These are phyloP conservation scores for Butorides virescens DNA, from an alignment of 2,113 vertebrate species.

Conservation along the genomic window DNA sequence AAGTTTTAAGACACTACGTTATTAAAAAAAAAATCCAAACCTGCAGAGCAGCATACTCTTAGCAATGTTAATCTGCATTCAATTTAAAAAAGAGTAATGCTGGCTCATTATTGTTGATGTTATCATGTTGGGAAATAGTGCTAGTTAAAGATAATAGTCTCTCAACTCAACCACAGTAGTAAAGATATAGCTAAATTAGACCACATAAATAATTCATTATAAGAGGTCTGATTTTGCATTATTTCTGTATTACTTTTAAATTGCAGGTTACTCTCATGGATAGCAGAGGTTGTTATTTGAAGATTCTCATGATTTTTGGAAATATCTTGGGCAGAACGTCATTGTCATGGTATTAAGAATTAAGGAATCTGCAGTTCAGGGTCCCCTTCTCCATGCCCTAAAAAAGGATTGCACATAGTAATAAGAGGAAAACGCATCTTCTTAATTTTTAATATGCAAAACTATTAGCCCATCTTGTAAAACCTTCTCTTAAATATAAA, in stretches of 20 bases:
- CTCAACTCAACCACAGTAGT: background rate
- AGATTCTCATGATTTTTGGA: background rate
- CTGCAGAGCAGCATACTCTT: background rate
- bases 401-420: background rate
- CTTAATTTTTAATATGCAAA: background rate
- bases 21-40: background rate
- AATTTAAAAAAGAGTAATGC: background rate
- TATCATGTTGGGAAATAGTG: background rate
- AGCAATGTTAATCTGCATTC: background rate
- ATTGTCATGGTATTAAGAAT: background rate
- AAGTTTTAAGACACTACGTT: background rate
- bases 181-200: slow-evolving; percentile 37
- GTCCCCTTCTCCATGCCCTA: background rate
- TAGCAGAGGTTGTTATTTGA: background rate
- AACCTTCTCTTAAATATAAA: background rate
- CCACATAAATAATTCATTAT: slow-evolving; percentile 21
- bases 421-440: background rate
- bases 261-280: background rate
- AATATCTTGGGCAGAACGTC: background rate
- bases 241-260: slow-evolving; percentile 24
- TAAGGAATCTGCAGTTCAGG: background rate
- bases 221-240: background rate
- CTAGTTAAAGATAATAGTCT: slow-evolving; percentile 13
- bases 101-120: background rate
- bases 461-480: background rate